These are phyloP conservation scores for Melipona quadrifasciata DNA, from an alignment of 1,140 invertebrate genomes.

Conservation along the genomic window DNA sequence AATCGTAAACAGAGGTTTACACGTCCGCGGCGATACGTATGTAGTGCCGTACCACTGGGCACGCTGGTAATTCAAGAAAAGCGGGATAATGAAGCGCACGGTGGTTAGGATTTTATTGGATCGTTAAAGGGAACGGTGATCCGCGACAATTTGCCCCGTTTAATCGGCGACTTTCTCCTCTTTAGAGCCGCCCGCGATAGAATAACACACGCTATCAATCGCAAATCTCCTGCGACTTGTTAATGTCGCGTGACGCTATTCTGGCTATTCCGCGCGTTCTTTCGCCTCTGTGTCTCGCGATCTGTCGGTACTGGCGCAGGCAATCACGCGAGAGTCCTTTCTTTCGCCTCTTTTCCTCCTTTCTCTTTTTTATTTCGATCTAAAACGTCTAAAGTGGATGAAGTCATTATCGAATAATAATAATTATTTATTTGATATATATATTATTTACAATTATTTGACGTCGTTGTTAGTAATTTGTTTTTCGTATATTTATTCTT, in stretches of 20 bases:
- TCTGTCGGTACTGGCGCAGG: too few relatives aligned
- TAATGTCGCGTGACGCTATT: slow-evolving; percentile 8
- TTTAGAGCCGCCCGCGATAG: slow-evolving; percentile 25
- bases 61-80: slow-evolving; percentile 17
- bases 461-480: too few relatives aligned
- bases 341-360: neutral
- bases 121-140: slow-evolving; percentile 37
- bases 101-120: slow-evolving; percentile 25
- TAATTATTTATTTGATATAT: too few relatives aligned
- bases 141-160: slow-evolving; percentile 43
- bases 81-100: neutral
- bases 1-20: slow-evolving; percentile 30
- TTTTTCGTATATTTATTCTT: too few relatives aligned
- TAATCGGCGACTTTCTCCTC: slow-evolving; percentile 46
- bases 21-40: neutral
- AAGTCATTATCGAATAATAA: too few relatives aligned
- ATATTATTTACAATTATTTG: too few relatives aligned
- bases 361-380: too few relatives aligned
- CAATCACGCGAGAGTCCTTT: neutral
- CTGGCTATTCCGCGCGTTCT: neutral
- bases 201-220: neutral
- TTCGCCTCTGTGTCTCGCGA: neutral
- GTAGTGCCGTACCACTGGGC: neutral
- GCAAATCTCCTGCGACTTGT: slow-evolving; percentile 20
- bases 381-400: too few relatives aligned